These are phyloP conservation scores for Myzus persicae DNA, from an alignment of 1,140 invertebrate species.

Conservation along the genomic window DNA sequence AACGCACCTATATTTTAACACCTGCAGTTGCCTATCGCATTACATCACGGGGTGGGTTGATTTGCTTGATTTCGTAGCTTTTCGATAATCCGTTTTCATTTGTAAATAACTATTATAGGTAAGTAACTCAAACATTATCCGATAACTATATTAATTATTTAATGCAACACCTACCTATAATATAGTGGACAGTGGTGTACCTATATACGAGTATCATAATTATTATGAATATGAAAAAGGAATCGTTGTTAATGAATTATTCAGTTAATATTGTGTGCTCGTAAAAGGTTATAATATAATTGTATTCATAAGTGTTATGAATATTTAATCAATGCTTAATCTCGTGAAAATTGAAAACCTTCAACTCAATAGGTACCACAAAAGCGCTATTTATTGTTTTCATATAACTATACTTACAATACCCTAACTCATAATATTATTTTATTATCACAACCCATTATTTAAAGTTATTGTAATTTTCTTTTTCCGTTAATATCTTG, in stretches of 20 bases:
- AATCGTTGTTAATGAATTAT: neutral
- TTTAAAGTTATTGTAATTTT: slow-evolving; percentile 7
- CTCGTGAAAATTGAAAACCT: neutral
- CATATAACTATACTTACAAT: neutral
- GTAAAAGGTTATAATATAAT: neutral
- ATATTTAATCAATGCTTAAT: neutral
- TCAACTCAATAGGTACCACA: neutral
- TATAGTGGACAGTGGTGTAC: too few relatives aligned
- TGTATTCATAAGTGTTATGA: neutral
- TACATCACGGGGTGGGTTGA: neutral
- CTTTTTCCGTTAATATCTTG: neutral
- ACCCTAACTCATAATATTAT: neutral
- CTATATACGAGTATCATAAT: neutral
- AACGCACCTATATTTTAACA: neutral
- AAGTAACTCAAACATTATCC: neutral
- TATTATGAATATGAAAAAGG: neutral
- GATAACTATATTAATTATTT: neutral
- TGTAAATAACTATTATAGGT: neutral
- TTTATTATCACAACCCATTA: neutral
- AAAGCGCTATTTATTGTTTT: neutral
- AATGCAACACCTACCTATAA: neutral
- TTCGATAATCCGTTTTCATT: neutral
- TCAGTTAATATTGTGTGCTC: neutral
- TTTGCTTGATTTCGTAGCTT: neutral
- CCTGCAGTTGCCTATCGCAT: neutral